Evolutionary conservation across 2,888 invertebrate genomes (phyloP), one percentile per base, ranked within the genome.

Genomic region (Synergus itoensis): DNA sequence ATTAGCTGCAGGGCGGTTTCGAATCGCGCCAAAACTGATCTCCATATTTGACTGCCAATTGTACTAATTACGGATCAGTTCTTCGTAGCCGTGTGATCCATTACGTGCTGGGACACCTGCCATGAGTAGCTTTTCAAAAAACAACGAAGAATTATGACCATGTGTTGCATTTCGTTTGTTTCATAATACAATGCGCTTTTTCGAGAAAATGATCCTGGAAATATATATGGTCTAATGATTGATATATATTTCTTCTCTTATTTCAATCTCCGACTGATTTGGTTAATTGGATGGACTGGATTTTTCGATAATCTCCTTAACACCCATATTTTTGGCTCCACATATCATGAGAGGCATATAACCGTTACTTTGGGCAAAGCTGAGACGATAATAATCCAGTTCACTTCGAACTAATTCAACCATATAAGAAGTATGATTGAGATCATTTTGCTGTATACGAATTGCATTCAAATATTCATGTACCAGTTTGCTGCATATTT

Each of bases 261-360:
- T 64, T 40, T 36, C 63, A 64, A 69, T 21, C 16, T 69, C 28
- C 28, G 48, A 48, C 16, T 9, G 48, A 69, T 69, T 69, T 48
- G 48, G 11, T 4, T 69, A 36, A 69, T 69, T 69, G 48, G 48
- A 69, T 36, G 48, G 69, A 48, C 48, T n/a, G 69, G 36, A 69
- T 69, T 69, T 69, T 48, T 28, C 69, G 69, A 48, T 69, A 69
- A 69, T 69, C 69, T 69, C 48, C 45, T 28, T 28, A 69, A 69
- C 28, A 69, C 8, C 45, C 48, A 45, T 69, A 48, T 69, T 69
- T 69, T 28, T 45, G 28, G 28, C 28, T n/a, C n/a, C 18, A n/a
- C 7, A 28, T 48, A n/a, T n/a, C 14, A 28, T 16, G 28, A 28
- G 16, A 45, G 21, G 18, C 18, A 21, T 21, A 45, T n/a, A 69